A percentile compares a stretch with the other conserved stretches of the same genome.
phyloP scores from a whole-genome alignment of 2,888 invertebrate species.

The Holacanthella duospinosa region DNA sequence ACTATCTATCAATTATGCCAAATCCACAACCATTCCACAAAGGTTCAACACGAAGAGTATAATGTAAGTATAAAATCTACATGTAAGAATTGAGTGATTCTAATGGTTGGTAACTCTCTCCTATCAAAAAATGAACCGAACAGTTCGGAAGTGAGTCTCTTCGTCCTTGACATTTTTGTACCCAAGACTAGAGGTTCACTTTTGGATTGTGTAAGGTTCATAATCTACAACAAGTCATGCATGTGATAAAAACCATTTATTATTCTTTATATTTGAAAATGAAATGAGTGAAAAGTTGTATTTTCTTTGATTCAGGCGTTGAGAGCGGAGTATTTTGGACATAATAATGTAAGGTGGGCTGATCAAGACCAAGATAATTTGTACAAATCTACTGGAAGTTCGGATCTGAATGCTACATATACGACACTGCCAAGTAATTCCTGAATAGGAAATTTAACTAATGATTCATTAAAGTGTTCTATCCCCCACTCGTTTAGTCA shows the following conservation, averaged over 20 bases:
- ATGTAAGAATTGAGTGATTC: background rate
- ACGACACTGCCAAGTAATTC: background rate
- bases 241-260: background rate
- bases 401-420: background rate
- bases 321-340: background rate
- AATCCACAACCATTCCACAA: constrained; percentile 15
- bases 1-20: constrained; percentile 13
- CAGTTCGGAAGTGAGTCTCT: constrained; percentile 18
- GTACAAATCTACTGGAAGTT: no score
- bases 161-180: constrained; percentile 14
- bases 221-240: background rate
- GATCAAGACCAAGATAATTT: background rate
- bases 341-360: background rate
- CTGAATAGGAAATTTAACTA: no score
- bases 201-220: constrained; percentile 20
- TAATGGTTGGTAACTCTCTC: no score
- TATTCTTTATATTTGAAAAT: background rate
- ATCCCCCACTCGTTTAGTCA: no score
- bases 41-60: constrained; percentile 13
- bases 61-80: constrained; percentile 11
- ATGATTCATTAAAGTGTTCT: no score
- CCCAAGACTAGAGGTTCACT: constrained; percentile 37
- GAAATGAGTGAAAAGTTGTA: no score
- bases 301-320: no score
- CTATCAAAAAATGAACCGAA: background rate